Base-by-base conservation (phyloP, 1,140 invertebrate genomes). In the Cotesia glomerata region DNA sequence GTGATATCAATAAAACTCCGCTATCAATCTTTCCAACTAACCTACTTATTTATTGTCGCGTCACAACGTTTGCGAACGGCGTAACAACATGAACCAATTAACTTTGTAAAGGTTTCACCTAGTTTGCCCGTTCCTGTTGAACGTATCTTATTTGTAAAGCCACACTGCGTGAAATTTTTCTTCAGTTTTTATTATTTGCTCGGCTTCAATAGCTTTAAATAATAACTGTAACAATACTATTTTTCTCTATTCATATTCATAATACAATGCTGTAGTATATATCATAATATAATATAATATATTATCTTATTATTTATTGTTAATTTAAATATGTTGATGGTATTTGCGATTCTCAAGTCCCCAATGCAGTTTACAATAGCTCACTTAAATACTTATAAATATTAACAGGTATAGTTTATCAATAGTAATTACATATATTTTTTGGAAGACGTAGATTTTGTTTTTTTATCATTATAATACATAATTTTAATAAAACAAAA, bases 391-490 rank as follows among this genome's bases (percentile, higher is more conserved):
- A 34, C 56, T 52, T 58, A 39, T 13, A 14, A 45, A 70, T 78
- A 77, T 65, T 11, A 67, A 73, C 36, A 58, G 18, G 51, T 36
- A 49, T 16, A 61, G 54, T 64, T 74, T 74, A 5, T 65, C 9
- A 16, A n/a, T 13, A 58, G 45, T 65, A 74, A 72, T 45, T 69
- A 69, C 39, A 32, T 26, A 34, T 69, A 35, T 5, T 26, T 45
- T 69, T 74, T 82, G 85, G 85, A 86, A 86, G 85, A 86, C 85
- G 36, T 84, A 70, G 83, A 85, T 86, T 83, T 82, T 80, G 83
- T 74, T 62, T 26, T 26, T 73, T 54, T 7, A 72, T 68, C 36
- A 64, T 64, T 8, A 4, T 56, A n/a, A 54, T 18, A 54, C 14
- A 54, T 58, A 8, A 56, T 3, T 4, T n/a, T n/a, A 34, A 36